Conservation (phyloP, 1,140 invertebrate genomes). For the Pseudomyrmex dendroicus region DNA sequence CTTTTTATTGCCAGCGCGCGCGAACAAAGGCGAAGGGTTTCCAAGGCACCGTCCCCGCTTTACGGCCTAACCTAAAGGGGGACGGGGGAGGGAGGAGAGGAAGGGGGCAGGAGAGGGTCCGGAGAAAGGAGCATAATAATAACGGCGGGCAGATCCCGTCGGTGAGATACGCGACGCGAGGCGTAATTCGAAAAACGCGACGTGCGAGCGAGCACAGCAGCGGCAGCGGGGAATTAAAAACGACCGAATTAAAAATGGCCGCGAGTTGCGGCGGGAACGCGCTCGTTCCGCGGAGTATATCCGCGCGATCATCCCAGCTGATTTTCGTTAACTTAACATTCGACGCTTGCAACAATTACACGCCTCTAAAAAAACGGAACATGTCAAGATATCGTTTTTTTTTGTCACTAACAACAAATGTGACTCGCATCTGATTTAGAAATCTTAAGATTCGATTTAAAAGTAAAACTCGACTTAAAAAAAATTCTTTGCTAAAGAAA, state of each 20-base stretch:
- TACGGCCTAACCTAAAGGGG: constrained; percentile 63
- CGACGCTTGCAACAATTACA: not conserved
- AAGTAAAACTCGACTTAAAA: too few species aligned
- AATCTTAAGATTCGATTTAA: too few species aligned
- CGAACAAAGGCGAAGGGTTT: constrained; percentile 68
- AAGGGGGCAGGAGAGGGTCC: not conserved
- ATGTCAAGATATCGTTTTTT: too few species aligned
- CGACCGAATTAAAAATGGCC: constrained; percentile 40
- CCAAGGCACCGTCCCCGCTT: constrained; percentile 44
- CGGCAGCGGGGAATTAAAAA: constrained; percentile 40
- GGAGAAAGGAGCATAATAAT: constrained; percentile 64
- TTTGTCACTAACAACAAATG: too few species aligned
- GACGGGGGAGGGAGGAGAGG: constrained; percentile 20
- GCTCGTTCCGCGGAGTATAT: constrained; percentile 12
- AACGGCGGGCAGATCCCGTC: constrained; percentile 59
- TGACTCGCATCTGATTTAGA: too few species aligned
- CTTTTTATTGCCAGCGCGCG: constrained; percentile 65
- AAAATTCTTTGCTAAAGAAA: too few species aligned
- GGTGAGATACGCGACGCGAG: constrained; percentile 63
- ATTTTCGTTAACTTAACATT: not conserved
- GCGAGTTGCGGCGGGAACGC: constrained; percentile 20
- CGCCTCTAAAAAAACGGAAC: too few species aligned
- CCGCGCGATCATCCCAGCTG: constrained; percentile 21
- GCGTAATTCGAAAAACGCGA: constrained; percentile 66
- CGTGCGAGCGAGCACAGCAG: constrained; percentile 41